These are phyloP conservation scores for Spodoptera frugiperda DNA, from an alignment of 1,140 invertebrate species.

Conservation along the genomic window DNA sequence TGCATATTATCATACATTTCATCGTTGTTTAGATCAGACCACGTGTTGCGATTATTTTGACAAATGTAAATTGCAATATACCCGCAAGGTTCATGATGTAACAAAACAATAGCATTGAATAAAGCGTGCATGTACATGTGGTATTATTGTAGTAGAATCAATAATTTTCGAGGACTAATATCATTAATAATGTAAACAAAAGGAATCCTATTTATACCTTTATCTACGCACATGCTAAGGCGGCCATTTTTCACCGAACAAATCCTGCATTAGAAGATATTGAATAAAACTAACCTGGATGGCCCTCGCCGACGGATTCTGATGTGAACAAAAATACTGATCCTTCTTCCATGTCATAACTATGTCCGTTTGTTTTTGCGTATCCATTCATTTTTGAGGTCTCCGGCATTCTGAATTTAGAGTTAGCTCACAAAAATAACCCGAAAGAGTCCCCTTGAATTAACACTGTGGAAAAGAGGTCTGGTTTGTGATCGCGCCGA, in stretches of 20 bases:
- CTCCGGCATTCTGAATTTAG: slow-evolving; percentile 90
- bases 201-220: slow-evolving; percentile 65
- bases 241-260: slow-evolving; percentile 80
- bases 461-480: slow-evolving; percentile 86
- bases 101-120: slow-evolving; percentile 59
- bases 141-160: slow-evolving; percentile 16
- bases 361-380: slow-evolving; percentile 90
- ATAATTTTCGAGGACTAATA: slow-evolving; percentile 1
- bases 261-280: slow-evolving; percentile 64
- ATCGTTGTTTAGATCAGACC: slow-evolving; percentile 61
- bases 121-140: slow-evolving; percentile 27
- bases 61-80: slow-evolving; percentile 54
- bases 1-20: slow-evolving; percentile 46
- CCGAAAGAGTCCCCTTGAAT: slow-evolving; percentile 78
- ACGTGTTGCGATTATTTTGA: slow-evolving; percentile 77
- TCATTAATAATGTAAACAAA: slow-evolving; percentile 51
- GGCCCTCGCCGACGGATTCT: slow-evolving; percentile 99
- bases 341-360: slow-evolving; percentile 92
- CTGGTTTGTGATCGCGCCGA: slow-evolving; percentile 72
- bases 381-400: slow-evolving; percentile 92
- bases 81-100: slow-evolving; percentile 67
- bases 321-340: slow-evolving; percentile 99
- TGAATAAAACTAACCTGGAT: slow-evolving; percentile 92
- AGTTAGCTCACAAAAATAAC: slow-evolving; percentile 85
- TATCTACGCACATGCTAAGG: slow-evolving; percentile 82